Percentiles rank a stretch among this genome's conserved stretches.
Evolutionary conservation across 2,797 vertebrate genomes (phyloP).

Genomic region (Gallinago solitaria): DNA sequence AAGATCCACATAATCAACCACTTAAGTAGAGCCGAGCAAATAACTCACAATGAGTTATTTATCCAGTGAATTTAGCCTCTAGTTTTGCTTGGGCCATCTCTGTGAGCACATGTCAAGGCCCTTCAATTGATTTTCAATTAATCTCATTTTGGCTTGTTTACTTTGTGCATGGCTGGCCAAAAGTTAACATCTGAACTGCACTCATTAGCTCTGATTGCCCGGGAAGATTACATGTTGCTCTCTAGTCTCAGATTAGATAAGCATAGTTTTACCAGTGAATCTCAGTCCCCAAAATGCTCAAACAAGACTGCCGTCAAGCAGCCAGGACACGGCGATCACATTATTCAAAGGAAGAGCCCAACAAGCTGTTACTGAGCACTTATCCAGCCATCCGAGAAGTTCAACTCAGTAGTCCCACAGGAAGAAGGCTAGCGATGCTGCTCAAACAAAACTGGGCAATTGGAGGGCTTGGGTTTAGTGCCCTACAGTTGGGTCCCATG

Average conservation of each 20-base stretch:
- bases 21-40: constrained; percentile 49
- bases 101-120: constrained; percentile 2
- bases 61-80: constrained; percentile 46
- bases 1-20: constrained; percentile 65
- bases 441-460: background rate
- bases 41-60: constrained; percentile 60
- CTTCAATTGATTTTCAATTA: constrained; percentile 41
- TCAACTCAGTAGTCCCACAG: background rate
- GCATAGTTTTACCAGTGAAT: background rate
- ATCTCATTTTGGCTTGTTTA: constrained; percentile 29
- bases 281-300: background rate
- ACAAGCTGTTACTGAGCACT: background rate
- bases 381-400: background rate
- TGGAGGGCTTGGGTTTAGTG: background rate
- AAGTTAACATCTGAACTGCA: constrained; percentile 24
- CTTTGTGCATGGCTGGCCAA: background rate
- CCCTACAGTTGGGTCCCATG: background rate
- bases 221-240: constrained; percentile 11
- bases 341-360: background rate
- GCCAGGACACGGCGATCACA: background rate
- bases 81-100: constrained; percentile 52
- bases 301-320: background rate
- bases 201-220: constrained; percentile 36
- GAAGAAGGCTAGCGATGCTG: background rate
- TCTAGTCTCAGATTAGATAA: constrained; percentile 28